Evolutionary conservation across 2,797 vertebrate genomes (phyloP).

Genomic region (Menidia menidia): DNA sequence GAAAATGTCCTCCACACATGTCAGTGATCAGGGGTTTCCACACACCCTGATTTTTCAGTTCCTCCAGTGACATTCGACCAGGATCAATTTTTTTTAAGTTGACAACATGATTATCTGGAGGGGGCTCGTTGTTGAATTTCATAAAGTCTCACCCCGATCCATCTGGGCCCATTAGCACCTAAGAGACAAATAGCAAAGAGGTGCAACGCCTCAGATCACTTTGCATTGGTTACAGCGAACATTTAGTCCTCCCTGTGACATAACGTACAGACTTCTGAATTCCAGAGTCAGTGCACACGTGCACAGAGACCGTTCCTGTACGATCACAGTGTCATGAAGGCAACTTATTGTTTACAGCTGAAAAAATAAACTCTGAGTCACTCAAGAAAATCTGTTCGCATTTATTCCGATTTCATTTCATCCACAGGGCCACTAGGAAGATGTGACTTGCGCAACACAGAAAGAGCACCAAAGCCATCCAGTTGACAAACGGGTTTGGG

Average conservation of each 20-base stretch:
- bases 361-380: neutral
- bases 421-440: too few relatives aligned
- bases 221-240: conserved; percentile 24
- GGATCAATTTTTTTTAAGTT: neutral
- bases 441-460: neutral
- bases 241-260: conserved; percentile 16
- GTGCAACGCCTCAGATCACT: conserved; percentile 28
- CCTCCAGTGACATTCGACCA: conserved; percentile 2
- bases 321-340: conserved; percentile 4
- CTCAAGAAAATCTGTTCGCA: too few relatives aligned
- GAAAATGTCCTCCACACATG: neutral
- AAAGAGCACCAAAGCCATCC: neutral
- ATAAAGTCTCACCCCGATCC: conserved; percentile 33
- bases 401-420: neutral
- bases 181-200: conserved; percentile 58
- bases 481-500: neutral
- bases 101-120: conserved; percentile 39
- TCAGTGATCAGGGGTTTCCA: neutral
- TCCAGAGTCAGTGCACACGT: neutral
- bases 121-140: conserved; percentile 53
- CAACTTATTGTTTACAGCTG: conserved; percentile 1
- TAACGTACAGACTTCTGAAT: conserved; percentile 3
- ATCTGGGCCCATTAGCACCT: conserved; percentile 60
- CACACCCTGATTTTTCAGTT: neutral
- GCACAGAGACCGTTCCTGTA: conserved; percentile 5